These are phyloP conservation scores for Dryomyza anilis DNA, from an alignment of 2,888 invertebrate genomes.

Conservation along the genomic window DNA sequence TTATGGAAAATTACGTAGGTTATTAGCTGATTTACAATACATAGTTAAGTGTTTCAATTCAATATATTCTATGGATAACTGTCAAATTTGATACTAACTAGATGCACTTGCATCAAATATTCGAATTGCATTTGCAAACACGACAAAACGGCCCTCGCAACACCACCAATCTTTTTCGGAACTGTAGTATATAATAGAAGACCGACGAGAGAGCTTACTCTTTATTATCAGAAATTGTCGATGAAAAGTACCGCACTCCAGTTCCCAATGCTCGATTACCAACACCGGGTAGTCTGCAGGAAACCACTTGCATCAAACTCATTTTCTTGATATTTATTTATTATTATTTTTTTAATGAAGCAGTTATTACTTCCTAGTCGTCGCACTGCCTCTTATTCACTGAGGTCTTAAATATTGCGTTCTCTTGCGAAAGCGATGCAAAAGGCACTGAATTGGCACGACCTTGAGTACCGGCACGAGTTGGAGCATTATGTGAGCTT, in stretches of 20 bases:
- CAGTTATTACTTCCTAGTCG: too few species aligned
- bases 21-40: background rate
- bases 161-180: too few species aligned
- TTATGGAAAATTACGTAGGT: too few species aligned
- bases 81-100: background rate
- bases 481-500: too few species aligned
- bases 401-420: background rate
- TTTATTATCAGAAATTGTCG: slow-evolving; percentile 37
- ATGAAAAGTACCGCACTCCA: slow-evolving; percentile 36
- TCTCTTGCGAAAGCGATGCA: background rate
- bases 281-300: slow-evolving; percentile 27
- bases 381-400: background rate
- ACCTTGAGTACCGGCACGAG: slow-evolving; percentile 13
- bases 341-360: too few species aligned
- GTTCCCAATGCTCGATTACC: slow-evolving; percentile 22
- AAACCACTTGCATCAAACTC: slow-evolving; percentile 36
- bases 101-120: too few species aligned
- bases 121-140: too few species aligned
- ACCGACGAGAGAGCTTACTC: too few species aligned
- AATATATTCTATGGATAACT: background rate
- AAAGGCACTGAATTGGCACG: background rate
- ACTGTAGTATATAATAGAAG: too few species aligned
- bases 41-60: background rate
- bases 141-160: too few species aligned
- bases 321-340: too few species aligned